Percentiles rank a stretch among this genome's conserved stretches.
Evolutionary conservation across 35 echinoderm and acorn worm species (phyloP).

Genomic region (Hemicentrotus pulcherrimus): DNA sequence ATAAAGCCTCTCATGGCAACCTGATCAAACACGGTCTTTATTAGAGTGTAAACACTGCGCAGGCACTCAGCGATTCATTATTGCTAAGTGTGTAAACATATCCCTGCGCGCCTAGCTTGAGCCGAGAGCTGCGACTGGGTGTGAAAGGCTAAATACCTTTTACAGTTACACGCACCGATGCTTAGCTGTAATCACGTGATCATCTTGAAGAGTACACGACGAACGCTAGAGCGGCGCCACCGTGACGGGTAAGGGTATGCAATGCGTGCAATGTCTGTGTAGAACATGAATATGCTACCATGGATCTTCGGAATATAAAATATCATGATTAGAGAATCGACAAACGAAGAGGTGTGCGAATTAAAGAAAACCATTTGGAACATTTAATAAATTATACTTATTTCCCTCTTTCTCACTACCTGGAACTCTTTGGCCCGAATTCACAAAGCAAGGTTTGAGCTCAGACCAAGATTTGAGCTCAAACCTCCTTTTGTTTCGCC

Average conservation of each 20-base stretch:
- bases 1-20: not conserved
- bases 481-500: too few relatives aligned
- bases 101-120: not conserved
- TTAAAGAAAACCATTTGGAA: too few relatives aligned
- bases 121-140: not conserved
- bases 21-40: slow-evolving; percentile 10
- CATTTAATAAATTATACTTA: too few relatives aligned
- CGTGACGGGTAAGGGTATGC: not conserved
- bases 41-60: slow-evolving; percentile 7
- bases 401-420: too few relatives aligned
- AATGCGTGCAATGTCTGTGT: not conserved
- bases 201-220: not conserved
- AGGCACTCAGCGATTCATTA: not conserved
- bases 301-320: too few relatives aligned
- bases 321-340: too few relatives aligned
- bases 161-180: not conserved
- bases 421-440: too few relatives aligned
- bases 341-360: too few relatives aligned
- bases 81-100: not conserved
- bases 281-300: not conserved
- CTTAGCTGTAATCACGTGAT: not conserved
- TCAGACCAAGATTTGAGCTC: too few relatives aligned
- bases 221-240: not conserved
- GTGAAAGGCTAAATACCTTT: not conserved
- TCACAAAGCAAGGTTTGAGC: too few relatives aligned